These are phyloP conservation scores for Drosophila stalkeri DNA, from an alignment of 2,888 invertebrate genomes.

Conservation along the genomic window DNA sequence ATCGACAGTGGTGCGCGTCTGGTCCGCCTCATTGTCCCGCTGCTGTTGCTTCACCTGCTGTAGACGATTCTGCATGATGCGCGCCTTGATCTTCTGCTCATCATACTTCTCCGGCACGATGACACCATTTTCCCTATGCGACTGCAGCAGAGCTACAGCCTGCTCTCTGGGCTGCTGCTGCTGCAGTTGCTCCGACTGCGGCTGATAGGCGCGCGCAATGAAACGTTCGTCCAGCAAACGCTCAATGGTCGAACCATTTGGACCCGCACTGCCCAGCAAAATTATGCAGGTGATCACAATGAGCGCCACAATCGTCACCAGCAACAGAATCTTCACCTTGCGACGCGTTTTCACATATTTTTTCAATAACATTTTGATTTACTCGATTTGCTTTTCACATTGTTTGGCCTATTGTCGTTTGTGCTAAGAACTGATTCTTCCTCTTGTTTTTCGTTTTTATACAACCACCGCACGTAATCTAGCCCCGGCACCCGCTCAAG, in stretches of 20 bases:
- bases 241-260: conserved; percentile 72
- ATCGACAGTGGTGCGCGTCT: conserved; percentile 76
- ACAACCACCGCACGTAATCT: conserved; percentile 15
- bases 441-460: conserved; percentile 41
- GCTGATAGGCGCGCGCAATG: conserved; percentile 76
- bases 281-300: conserved; percentile 82
- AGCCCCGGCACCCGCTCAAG: conserved; percentile 31
- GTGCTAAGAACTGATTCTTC: conserved; percentile 31
- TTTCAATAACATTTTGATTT: conserved; percentile 80
- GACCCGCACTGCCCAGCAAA: conserved; percentile 76
- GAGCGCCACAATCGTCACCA: conserved; percentile 80
- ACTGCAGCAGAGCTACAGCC: conserved; percentile 60
- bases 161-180: conserved; percentile 44
- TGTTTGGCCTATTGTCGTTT: conserved; percentile 50
- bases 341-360: conserved; percentile 85
- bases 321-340: conserved; percentile 83
- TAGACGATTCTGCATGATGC: conserved; percentile 84
- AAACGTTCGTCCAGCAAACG: conserved; percentile 80
- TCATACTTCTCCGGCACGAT: conserved; percentile 85
- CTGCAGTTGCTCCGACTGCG: conserved; percentile 49
- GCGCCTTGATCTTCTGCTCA: conserved; percentile 83
- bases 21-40: conserved; percentile 71
- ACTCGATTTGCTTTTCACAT: conserved; percentile 56
- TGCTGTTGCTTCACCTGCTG: conserved; percentile 78
- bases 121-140: conserved; percentile 77